Evolutionary conservation across 2,888 invertebrate genomes (phyloP).

Genomic region (Latrodectus elegans): DNA sequence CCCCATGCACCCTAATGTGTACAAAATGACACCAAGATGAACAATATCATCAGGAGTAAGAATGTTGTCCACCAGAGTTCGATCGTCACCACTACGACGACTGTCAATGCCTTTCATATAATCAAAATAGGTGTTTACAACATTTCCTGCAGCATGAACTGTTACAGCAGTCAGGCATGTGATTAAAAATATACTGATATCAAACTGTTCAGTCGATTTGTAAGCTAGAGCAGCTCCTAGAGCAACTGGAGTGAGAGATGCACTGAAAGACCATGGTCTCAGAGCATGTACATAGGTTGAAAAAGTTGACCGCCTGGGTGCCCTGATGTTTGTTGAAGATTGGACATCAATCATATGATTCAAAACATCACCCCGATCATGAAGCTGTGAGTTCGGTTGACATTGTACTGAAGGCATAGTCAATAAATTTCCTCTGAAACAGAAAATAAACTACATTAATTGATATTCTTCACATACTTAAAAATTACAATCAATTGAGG

Average conservation of each 20-base stretch:
- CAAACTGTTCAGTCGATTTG: conserved; percentile 84
- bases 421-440: conserved; percentile 19
- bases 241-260: conserved; percentile 91
- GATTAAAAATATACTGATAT: conserved; percentile 84
- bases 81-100: conserved; percentile 83
- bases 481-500: background rate
- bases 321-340: background rate
- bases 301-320: conserved; percentile 58
- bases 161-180: conserved; percentile 90
- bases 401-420: conserved; percentile 52
- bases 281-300: conserved; percentile 86
- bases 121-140: conserved; percentile 97
- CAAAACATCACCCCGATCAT: conserved; percentile 19
- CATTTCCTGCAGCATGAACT: conserved; percentile 96
- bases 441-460: background rate
- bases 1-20: conserved; percentile 89
- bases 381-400: conserved; percentile 33
- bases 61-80: conserved; percentile 94
- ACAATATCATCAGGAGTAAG: conserved; percentile 88
- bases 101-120: conserved; percentile 95
- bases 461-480: background rate
- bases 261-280: conserved; percentile 94
- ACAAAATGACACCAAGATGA: conserved; percentile 90
- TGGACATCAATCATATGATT: conserved; percentile 33
- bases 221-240: conserved; percentile 92